Evolutionary conservation across 1,140 invertebrate species (phyloP), one percentile per base, ranked within the genome.

Genomic region (Augochlora pura): DNA sequence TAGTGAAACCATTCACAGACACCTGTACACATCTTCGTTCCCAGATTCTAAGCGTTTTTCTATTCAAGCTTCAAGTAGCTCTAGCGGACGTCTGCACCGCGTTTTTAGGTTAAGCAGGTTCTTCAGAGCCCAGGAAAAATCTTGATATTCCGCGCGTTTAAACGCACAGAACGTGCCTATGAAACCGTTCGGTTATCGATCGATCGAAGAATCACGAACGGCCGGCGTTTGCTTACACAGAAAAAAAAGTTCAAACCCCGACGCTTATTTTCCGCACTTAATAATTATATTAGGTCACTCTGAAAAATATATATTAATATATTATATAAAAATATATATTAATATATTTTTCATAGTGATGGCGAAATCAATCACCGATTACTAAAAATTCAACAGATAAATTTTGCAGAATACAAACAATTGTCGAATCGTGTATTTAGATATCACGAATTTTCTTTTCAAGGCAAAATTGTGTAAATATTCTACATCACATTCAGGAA

Each of bases 61-160:
- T 42, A 42, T 21, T 18, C 6, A 65, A n/a, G 18, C 25, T 32
- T 10, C 18, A 16, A 27, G 9, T 21, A 3, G 66, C 18, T 32
- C 27, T 8, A 4, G 27, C 7, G 46, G 7, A 32, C 14, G 23
- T 10, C 18, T 38, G 49, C 3, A 18, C 54, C 67, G 10, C 16
- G 67, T 69, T 69, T 57, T 57, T 52, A 38, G 49, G 49, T 69
- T 38, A 69, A 69, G 67, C 32, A 21, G 67, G 38, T 57, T 7
- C 25, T 18, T 10, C 52, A 38, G 5, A n/a, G 57, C 12, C 12
- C 21, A 21, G 21, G 25, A 57, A n/a, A 69, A 69, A 57, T 27
- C 49, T 38, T 23, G 25, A 18, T 27, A 57, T 32, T 10, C 27
- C 18, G 18, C 49, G 10, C 21, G 21, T 38, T 66, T n/a, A 8